Evolutionary conservation across 23 tunicate species (phyloP).

Genomic region (Phallusia fumigata): DNA sequence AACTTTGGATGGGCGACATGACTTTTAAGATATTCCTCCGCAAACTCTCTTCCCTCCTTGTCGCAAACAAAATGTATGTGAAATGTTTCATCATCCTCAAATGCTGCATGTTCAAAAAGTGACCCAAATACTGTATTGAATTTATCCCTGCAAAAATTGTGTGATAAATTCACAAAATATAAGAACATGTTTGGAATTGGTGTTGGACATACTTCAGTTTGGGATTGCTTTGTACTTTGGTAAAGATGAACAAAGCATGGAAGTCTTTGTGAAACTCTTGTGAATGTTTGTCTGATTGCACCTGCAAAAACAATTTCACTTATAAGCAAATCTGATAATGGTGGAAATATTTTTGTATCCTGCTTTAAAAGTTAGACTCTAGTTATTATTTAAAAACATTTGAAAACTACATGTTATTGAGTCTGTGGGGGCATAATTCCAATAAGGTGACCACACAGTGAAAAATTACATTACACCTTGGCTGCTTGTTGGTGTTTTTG

Average conservation of each 20-base stretch:
- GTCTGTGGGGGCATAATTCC: too few relatives aligned
- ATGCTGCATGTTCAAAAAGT: constrained; percentile 72
- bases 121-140: constrained; percentile 58
- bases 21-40: constrained; percentile 41
- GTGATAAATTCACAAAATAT: background rate
- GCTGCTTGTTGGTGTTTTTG: constrained; percentile 19
- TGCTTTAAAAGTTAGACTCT: too few relatives aligned
- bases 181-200: background rate
- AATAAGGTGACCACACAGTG: too few relatives aligned
- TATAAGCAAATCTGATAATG: too few relatives aligned
- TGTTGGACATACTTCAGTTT: constrained; percentile 18
- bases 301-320: background rate
- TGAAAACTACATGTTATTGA: too few relatives aligned
- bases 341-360: too few relatives aligned
- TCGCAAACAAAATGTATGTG: constrained; percentile 94
- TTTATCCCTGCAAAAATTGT: constrained; percentile 38
- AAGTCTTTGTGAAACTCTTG: constrained; percentile 70
- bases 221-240: constrained; percentile 46
- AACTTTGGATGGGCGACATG: constrained; percentile 67
- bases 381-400: too few relatives aligned
- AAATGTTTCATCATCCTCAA: constrained; percentile 53
- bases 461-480: constrained; percentile 12
- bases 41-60: constrained; percentile 52
- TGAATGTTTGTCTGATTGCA: constrained; percentile 69
- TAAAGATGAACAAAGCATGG: constrained; percentile 75